Percentiles rank a stretch among this genome's conserved stretches.
Conservation (phyloP, 35 echinoderm and acorn worm species). For the Anneissia japonica region DNA sequence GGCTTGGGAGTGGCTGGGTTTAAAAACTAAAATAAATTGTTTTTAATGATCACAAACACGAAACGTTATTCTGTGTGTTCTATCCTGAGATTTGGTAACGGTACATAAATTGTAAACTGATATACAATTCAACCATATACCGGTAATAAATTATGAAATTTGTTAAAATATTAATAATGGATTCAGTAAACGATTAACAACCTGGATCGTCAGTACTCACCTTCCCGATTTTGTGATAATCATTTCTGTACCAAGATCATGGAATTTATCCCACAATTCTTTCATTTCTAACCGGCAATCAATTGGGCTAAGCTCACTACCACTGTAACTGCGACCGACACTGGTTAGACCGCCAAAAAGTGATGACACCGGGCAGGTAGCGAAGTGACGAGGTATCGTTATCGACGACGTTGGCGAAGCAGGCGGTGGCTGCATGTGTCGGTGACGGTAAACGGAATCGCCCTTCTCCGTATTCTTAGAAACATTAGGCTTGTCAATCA, state of each 20-base stretch:
- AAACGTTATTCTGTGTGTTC: not conserved
- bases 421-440: not conserved
- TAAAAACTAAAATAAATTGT: not conserved
- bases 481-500: not conserved
- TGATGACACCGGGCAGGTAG: not conserved
- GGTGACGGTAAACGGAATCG: not conserved
- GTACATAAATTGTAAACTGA: not conserved
- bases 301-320: slow-evolving; percentile 49
- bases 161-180: too few relatives aligned
- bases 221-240: slow-evolving; percentile 99
- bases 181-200: too few relatives aligned
- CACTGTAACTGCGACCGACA: not conserved
- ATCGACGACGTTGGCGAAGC: not conserved
- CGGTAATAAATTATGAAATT: not conserved
- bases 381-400: not conserved
- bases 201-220: too few relatives aligned
- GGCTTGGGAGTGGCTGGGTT: too few relatives aligned
- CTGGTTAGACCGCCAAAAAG: not conserved
- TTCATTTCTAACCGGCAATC: slow-evolving; percentile 74
- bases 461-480: not conserved
- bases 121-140: not conserved
- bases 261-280: slow-evolving; percentile 94
- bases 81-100: not conserved
- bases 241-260: slow-evolving; percentile 97
- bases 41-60: not conserved